phyloP scores from a whole-genome alignment of 2,888 invertebrate species.

The Oscheius sp. region DNA sequence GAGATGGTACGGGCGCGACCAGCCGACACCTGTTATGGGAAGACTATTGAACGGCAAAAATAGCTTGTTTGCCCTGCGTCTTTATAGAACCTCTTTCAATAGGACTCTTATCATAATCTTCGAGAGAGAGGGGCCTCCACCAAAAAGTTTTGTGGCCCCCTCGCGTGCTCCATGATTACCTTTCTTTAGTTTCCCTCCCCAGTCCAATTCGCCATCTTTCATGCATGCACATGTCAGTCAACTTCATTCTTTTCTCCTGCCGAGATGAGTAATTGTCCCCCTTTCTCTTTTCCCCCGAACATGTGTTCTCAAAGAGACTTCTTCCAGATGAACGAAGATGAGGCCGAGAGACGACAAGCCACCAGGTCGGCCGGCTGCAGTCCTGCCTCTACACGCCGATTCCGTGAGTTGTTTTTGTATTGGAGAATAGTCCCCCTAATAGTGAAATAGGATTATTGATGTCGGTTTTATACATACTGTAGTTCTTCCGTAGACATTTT shows the following conservation, averaged over 20 bases:
- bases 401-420: slow-evolving; percentile 26
- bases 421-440: no score
- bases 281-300: background rate
- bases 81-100: no score
- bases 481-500: background rate
- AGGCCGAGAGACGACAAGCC: background rate
- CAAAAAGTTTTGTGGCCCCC: no score
- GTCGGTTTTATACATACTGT: background rate
- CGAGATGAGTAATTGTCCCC: background rate
- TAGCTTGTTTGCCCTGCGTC: no score
- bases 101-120: no score
- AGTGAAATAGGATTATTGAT: background rate
- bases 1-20: no score
- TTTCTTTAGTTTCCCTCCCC: background rate
- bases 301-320: background rate
- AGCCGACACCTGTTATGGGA: no score
- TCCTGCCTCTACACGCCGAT: slow-evolving; percentile 26
- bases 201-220: slow-evolving; percentile 1
- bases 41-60: no score
- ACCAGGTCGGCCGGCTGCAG: slow-evolving; percentile 36
- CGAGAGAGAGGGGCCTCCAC: no score
- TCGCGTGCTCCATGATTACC: no score
- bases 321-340: slow-evolving; percentile 27
- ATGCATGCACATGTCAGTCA: background rate
- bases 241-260: background rate